phyloP scores from a whole-genome alignment of 2,888 invertebrate genomes.

The Microlaimidae sp. region DNA sequence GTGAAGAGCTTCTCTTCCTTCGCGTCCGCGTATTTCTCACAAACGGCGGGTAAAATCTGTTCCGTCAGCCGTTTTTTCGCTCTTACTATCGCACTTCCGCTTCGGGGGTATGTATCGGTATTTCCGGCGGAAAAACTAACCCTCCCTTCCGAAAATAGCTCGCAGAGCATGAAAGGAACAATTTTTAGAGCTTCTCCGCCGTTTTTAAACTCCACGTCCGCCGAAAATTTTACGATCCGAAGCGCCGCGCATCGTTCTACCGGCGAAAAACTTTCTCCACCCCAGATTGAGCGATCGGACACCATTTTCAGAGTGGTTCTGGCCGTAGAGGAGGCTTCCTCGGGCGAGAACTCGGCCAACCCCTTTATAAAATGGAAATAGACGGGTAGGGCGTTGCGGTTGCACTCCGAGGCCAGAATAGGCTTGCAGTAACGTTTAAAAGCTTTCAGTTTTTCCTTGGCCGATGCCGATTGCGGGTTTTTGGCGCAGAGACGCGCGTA shows the following conservation, averaged over 20 bases:
- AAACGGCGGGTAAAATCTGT: not conserved
- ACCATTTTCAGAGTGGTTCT: too few species aligned
- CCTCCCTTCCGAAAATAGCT: too few species aligned
- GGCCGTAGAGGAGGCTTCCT: not conserved
- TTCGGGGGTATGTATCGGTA: too few species aligned
- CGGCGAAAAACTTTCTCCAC: too few species aligned
- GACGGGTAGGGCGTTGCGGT: not conserved
- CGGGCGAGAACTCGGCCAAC: not conserved
- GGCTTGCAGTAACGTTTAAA: not conserved
- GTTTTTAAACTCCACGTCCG: too few species aligned
- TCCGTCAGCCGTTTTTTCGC: not conserved
- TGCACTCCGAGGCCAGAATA: not conserved
- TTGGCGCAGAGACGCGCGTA: slow-evolving; percentile 8
- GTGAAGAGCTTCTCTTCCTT: not conserved
- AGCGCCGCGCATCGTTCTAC: too few species aligned
- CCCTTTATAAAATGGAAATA: not conserved
- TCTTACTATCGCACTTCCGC: too few species aligned
- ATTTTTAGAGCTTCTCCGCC: too few species aligned
- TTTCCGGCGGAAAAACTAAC: too few species aligned
- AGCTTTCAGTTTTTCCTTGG: not conserved
- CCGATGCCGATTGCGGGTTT: slow-evolving; percentile 12
- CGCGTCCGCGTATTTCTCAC: not conserved
- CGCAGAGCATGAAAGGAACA: too few species aligned
- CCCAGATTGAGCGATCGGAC: too few species aligned
- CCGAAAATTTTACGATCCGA: too few species aligned